Evolutionary conservation across 2,888 invertebrate species (phyloP), one percentile per base, ranked within the genome.

Genomic region (Pristionchus japonicus): DNA sequence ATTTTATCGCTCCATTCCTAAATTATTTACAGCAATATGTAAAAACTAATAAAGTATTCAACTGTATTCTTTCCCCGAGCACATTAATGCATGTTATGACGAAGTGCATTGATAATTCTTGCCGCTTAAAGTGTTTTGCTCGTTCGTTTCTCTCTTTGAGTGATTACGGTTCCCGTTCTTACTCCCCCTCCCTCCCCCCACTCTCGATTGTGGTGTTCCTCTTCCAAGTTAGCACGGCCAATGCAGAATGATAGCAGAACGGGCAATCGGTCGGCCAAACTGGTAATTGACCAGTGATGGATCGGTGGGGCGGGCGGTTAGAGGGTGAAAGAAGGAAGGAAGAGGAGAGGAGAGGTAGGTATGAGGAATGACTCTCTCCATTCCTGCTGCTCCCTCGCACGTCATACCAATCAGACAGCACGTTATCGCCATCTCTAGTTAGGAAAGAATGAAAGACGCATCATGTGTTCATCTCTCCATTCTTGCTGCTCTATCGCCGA

Each of bases 81-180:
- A 23, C 1, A 40, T 74, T 43, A 23, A 40, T 7, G 20, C 43
- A 34, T 40, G 40, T 17, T 40, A 74, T 40, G 40, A 40, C 74
- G 20, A 17, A 23, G 64, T 3, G 31, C n/a, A 40, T 43, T 40
- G 74, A n/a, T 40, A 40, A 37, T 74, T 74, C 74, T 40, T 11
- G 74, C 23, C 74, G 74, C 74, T 74, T 74, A 74, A 74, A 74
- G 74, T 74, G 74, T 43, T 74, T 74, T 43, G 74, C 74, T n/a
- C 37, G 13, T 15, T 74, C 11, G 74, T n/a, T n/a, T n/a, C n/a
- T n/a, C n/a, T 67, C 34, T n/a, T 74, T 40, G 74, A 74, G 74
- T 43, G 43, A 74, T 74, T 74, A 74, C 74, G 23, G 37, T 74
- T 74, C 74, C n/a, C 40, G 74, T 74, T 74, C 52, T 23, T 61